Conservation (phyloP, 2,113 vertebrate genomes). For the Tyrannus savana region DNA sequence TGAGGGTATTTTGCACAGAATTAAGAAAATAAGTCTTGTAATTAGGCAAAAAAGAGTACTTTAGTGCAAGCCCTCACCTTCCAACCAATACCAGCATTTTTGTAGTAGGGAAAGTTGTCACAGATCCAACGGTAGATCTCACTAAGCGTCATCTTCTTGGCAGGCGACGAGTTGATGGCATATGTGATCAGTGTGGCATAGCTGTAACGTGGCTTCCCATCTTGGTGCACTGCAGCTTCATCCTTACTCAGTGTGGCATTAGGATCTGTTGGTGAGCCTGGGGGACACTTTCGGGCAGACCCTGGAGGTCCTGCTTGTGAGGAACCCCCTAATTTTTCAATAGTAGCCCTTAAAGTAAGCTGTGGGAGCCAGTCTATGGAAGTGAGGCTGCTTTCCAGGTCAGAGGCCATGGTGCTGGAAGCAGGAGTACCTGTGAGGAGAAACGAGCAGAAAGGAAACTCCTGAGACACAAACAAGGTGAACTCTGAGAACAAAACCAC, state of each 20-base stretch:
- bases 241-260: slow-evolving; percentile 81
- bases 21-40: not conserved
- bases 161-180: slow-evolving; percentile 91
- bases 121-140: slow-evolving; percentile 99
- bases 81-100: slow-evolving; percentile 93
- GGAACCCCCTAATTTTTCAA: slow-evolving; percentile 84
- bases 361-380: slow-evolving; percentile 98
- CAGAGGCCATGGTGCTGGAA: slow-evolving; percentile 85
- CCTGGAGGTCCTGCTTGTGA: slow-evolving; percentile 81
- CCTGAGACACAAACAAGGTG: not conserved
- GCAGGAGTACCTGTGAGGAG: slow-evolving; percentile 47
- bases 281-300: slow-evolving; percentile 79
- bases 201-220: slow-evolving; percentile 96
- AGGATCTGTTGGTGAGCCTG: slow-evolving; percentile 78
- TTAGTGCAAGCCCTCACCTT: slow-evolving; percentile 78
- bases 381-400: slow-evolving; percentile 94
- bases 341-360: slow-evolving; percentile 90
- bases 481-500: not conserved
- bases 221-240: slow-evolving; percentile 80
- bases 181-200: slow-evolving; percentile 96
- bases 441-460: not conserved
- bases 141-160: slow-evolving; percentile 93
- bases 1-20: not conserved
- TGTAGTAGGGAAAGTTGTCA: slow-evolving; percentile 93
- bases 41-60: not conserved